Conservation (phyloP, 2,113 vertebrate genomes). For the Trichechus manatus region DNA sequence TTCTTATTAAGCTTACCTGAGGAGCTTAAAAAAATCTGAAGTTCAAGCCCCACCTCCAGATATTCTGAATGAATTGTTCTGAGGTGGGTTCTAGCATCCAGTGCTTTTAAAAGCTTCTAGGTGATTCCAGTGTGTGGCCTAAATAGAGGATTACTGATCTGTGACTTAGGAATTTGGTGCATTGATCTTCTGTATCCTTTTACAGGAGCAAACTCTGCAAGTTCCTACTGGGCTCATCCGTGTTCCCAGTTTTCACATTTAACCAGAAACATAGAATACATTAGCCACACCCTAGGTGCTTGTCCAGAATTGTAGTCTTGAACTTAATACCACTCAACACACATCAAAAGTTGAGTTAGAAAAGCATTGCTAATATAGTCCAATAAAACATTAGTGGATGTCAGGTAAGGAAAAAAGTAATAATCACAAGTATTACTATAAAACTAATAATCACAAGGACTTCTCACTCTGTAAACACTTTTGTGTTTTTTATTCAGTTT, state of each 20-base stretch:
- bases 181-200: background rate
- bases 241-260: background rate
- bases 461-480: background rate
- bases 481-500: background rate
- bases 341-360: background rate
- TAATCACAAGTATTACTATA: background rate
- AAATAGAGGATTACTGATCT: background rate
- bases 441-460: background rate
- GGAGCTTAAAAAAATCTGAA: conserved; percentile 9
- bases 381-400: background rate
- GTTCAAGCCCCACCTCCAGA: background rate
- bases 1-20: background rate
- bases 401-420: background rate
- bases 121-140: background rate
- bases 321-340: background rate
- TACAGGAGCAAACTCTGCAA: background rate
- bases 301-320: background rate
- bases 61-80: background rate
- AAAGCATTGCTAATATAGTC: background rate
- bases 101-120: background rate
- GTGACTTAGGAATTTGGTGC: background rate
- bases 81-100: background rate
- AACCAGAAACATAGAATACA: background rate
- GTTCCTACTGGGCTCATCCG: background rate
- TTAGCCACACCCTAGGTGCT: background rate